Percentiles rank a stretch among this genome's conserved stretches.
Evolutionary conservation across 2,797 vertebrate species (phyloP).

Genomic region (Lepilemur septentrionalis): DNA sequence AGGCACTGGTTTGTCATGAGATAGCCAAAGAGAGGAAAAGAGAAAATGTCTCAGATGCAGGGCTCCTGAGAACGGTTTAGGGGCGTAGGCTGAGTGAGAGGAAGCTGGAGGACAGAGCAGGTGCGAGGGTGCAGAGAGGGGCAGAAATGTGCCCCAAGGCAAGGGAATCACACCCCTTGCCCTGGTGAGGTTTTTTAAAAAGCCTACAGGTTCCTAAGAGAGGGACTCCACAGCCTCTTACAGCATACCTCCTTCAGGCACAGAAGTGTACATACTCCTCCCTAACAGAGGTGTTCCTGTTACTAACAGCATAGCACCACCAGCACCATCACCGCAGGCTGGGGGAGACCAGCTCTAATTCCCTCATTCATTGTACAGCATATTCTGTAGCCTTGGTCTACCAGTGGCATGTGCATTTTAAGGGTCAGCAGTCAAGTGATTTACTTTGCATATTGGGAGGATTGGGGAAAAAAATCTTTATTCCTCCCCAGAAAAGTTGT

Average conservation of each 20-base stretch:
- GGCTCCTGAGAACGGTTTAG: background rate
- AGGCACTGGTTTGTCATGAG: background rate
- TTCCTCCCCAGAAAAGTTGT: background rate
- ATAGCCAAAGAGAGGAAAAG: background rate
- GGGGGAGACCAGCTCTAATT: background rate
- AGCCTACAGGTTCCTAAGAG: background rate
- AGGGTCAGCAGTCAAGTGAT: background rate
- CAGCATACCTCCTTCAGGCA: background rate
- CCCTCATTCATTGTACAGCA: background rate
- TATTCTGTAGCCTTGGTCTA: background rate
- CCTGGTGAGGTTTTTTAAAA: background rate
- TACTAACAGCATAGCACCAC: background rate
- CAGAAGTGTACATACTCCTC: background rate
- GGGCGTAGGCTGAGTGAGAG: background rate
- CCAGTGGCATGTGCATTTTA: background rate
- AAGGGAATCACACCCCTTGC: background rate
- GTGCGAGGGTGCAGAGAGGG: background rate
- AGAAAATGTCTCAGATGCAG: background rate
- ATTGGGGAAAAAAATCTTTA: background rate
- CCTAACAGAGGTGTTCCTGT: background rate
- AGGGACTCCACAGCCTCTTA: background rate
- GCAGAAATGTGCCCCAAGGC: background rate
- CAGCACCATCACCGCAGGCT: background rate
- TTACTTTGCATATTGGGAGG: background rate
- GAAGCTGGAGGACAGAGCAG: background rate